Evolutionary conservation across 2,113 vertebrate species (phyloP).

Genomic region (Smithornis capensis): DNA sequence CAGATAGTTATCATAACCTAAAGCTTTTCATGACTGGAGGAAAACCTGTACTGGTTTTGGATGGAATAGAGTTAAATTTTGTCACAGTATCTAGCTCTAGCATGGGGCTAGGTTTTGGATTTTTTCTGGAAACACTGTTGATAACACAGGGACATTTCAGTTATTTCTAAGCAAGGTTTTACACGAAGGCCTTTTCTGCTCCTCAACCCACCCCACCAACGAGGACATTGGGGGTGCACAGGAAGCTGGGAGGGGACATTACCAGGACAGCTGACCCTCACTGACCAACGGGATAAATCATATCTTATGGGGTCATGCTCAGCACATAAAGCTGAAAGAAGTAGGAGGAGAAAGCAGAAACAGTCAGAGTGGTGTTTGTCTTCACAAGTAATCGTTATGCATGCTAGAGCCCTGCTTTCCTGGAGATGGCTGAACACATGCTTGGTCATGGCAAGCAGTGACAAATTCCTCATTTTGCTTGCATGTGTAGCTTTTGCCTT

Average conservation of each 20-base stretch:
- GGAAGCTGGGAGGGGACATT: not conserved
- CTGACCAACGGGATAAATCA: not conserved
- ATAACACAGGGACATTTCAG: not conserved
- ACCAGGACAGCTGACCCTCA: not conserved
- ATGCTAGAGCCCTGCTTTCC: accelerated
- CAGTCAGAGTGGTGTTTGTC: not conserved
- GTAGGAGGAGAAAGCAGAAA: not conserved
- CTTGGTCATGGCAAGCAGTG: not conserved
- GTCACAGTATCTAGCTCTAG: accelerated
- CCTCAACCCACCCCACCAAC: not conserved
- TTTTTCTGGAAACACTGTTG: not conserved
- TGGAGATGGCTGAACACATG: not conserved
- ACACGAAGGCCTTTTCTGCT: not conserved
- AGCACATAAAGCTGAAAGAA: not conserved
- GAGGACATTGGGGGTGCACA: not conserved
- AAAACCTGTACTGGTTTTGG: not conserved
- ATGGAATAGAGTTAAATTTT: not conserved
- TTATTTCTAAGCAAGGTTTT: not conserved
- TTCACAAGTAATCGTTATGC: not conserved
- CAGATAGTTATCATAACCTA: not conserved
- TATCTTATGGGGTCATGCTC: not conserved
- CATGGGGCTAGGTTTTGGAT: not conserved
- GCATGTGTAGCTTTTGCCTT: not conserved
- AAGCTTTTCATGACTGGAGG: not conserved
- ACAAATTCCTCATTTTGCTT: not conserved